phyloP scores from a whole-genome alignment of 1,140 invertebrate genomes.

The Eupeodes corollae region DNA sequence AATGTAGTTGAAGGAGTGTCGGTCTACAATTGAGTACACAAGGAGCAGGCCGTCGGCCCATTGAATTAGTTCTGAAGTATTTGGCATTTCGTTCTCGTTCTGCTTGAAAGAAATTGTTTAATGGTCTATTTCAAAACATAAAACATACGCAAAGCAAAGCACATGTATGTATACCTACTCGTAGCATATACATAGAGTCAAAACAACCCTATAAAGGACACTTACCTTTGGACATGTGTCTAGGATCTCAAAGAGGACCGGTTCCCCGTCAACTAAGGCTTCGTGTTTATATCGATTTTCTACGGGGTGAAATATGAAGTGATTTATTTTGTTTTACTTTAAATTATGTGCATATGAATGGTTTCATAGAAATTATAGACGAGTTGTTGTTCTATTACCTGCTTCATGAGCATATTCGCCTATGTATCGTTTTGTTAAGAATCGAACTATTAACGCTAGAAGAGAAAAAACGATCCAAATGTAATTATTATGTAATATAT shows the following conservation, averaged over 20 bases:
- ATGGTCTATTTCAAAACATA: neutral
- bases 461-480: conserved; percentile 29
- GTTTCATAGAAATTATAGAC: neutral
- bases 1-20: conserved; percentile 74
- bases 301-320: conserved; percentile 23
- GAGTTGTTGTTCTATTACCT: conserved; percentile 44
- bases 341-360: neutral
- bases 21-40: conserved; percentile 85
- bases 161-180: too few species aligned
- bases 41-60: conserved; percentile 84
- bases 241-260: conserved; percentile 81
- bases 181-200: neutral
- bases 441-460: conserved; percentile 77
- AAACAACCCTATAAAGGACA: neutral
- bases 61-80: conserved; percentile 56
- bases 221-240: conserved; percentile 64
- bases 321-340: neutral
- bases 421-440: conserved; percentile 79
- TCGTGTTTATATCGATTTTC: conserved; percentile 88
- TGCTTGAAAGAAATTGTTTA: conserved; percentile 26
- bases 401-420: conserved; percentile 88
- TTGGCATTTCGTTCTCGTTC: conserved; percentile 58
- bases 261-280: conserved; percentile 78
- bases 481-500: conserved; percentile 11
- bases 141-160: neutral